These are phyloP conservation scores for Anarrhichthys ocellatus DNA, from an alignment of 2,113 vertebrate species.

Conservation along the genomic window DNA sequence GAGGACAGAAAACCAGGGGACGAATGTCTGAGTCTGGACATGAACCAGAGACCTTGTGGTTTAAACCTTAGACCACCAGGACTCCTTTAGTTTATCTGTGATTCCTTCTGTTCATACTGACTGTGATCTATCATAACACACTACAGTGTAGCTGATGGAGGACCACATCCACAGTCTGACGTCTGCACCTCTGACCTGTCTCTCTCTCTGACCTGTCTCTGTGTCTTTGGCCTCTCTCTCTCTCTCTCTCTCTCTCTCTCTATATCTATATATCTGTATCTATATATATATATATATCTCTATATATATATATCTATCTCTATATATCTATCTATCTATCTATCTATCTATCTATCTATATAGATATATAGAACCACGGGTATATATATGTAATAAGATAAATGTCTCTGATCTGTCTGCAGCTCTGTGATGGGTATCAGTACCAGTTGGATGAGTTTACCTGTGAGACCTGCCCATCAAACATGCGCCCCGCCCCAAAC, in stretches of 20 bases:
- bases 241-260: not conserved
- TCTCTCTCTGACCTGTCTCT: not conserved
- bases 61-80: not conserved
- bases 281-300: not conserved
- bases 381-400: too few relatives aligned
- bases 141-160: too few relatives aligned
- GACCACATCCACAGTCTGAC: too few relatives aligned
- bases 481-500: slow-evolving; percentile 84
- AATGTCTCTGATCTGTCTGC: not conserved
- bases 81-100: too few relatives aligned
- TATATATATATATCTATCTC: too few relatives aligned
- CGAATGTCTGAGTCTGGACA: not conserved
- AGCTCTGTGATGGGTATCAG: slow-evolving; percentile 87
- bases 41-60: not conserved
- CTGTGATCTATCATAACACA: too few relatives aligned
- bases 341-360: too few relatives aligned
- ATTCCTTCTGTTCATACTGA: too few relatives aligned
- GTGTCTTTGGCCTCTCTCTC: not conserved
- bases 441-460: slow-evolving; percentile 86
- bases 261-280: too few relatives aligned
- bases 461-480: slow-evolving; percentile 85
- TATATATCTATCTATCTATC: too few relatives aligned
- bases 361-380: too few relatives aligned
- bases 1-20: too few relatives aligned
- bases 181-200: not conserved